Evolutionary conservation across 92 coral and sea anemone genomes (phyloP).

Genomic region (Parazoanthus swiftii): DNA sequence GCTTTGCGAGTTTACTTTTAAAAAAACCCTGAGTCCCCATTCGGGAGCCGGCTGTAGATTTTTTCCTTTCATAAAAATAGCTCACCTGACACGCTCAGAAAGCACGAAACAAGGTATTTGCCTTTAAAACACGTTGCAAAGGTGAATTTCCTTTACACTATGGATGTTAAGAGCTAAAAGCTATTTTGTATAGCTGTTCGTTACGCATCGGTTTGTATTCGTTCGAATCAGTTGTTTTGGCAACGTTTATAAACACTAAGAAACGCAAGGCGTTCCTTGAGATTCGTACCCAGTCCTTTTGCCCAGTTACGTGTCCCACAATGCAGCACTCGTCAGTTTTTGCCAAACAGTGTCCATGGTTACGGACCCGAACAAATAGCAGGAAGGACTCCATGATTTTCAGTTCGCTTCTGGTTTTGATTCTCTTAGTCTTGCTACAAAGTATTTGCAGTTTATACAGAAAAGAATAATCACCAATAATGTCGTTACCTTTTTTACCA

Average conservation of each 20-base stretch:
- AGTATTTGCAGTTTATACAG: neutral
- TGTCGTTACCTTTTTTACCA: constrained; percentile 97
- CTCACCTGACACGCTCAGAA: no score
- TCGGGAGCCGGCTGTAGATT: no score
- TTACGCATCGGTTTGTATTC: no score
- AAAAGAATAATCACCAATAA: constrained; percentile 23
- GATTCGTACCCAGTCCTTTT: constrained; percentile 15
- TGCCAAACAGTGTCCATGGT: constrained; percentile 56
- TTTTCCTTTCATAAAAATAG: no score
- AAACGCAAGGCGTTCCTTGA: constrained; percentile 24
- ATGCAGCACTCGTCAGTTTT: constrained; percentile 36
- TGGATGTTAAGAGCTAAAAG: no score
- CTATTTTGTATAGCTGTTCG: no score
- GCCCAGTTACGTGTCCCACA: constrained; percentile 13
- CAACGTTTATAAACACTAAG: neutral
- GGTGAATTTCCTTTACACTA: no score
- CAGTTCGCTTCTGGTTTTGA: neutral
- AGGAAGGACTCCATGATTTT: constrained; percentile 66
- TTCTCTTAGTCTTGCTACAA: neutral
- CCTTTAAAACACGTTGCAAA: no score
- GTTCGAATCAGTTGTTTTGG: neutral
- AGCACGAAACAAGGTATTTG: no score
- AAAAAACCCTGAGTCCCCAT: no score
- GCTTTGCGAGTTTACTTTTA: no score
- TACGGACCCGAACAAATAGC: constrained; percentile 75